These are phyloP conservation scores for Hydrophis major DNA, from an alignment of 2,797 vertebrate genomes.

Conservation along the genomic window DNA sequence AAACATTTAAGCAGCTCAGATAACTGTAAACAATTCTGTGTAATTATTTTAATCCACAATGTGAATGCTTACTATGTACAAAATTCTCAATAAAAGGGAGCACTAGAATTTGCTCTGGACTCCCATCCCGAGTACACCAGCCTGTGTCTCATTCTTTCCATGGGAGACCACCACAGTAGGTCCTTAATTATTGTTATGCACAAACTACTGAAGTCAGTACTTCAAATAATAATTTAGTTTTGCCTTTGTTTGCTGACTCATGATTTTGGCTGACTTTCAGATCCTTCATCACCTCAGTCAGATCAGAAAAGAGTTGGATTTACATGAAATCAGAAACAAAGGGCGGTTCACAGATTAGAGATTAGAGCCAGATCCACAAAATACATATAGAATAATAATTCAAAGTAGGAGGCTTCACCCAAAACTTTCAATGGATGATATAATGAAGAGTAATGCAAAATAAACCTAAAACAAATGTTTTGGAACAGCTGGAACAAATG, in stretches of 20 bases:
- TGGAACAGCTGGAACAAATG: not conserved
- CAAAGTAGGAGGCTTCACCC: not conserved
- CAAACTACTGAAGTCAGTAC: not conserved
- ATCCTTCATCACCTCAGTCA: not conserved
- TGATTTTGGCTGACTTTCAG: not conserved
- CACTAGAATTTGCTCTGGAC: too few relatives aligned
- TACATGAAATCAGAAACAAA: not conserved
- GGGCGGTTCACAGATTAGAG: not conserved
- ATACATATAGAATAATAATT: not conserved
- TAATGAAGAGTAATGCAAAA: not conserved
- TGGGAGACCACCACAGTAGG: too few relatives aligned
- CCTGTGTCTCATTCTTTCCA: too few relatives aligned
- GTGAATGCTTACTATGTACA: too few relatives aligned
- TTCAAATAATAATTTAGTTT: not conserved
- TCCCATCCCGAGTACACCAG: too few relatives aligned
- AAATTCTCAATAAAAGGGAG: too few relatives aligned
- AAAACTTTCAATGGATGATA: not conserved
- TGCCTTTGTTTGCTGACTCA: not conserved
- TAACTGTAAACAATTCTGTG: too few relatives aligned
- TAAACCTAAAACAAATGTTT: not conserved
- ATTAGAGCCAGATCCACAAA: not conserved
- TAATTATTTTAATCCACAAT: too few relatives aligned
- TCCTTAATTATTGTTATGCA: not conserved
- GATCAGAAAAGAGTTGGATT: not conserved
- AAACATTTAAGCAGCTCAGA: too few relatives aligned